phyloP scores from a whole-genome alignment of 2,888 invertebrate species.

The Yponomeuta evonymella region DNA sequence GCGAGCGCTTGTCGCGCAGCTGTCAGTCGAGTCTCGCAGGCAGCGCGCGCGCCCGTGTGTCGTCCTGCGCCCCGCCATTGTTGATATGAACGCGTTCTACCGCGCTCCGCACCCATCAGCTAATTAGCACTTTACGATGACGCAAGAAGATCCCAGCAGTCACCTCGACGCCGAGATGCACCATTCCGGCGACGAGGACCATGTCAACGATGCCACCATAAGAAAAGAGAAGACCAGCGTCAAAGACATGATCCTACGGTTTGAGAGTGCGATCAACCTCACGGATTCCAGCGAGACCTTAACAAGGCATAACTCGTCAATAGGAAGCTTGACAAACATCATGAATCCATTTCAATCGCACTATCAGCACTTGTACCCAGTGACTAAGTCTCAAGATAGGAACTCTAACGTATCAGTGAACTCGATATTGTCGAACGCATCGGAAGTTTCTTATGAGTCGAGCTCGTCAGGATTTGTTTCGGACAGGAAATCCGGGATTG shows the following conservation, averaged over 20 bases:
- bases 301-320: constrained; percentile 44
- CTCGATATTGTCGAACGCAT: constrained; percentile 66
- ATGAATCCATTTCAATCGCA: constrained; percentile 59
- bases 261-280: constrained; percentile 50
- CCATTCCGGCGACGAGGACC: constrained; percentile 53
- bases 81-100: constrained; percentile 58
- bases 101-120: constrained; percentile 34
- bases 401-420: constrained; percentile 70
- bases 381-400: constrained; percentile 56
- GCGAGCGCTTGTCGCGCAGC: constrained; percentile 22
- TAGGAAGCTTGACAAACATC: constrained; percentile 61
- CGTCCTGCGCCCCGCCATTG: constrained; percentile 21
- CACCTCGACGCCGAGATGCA: constrained; percentile 50
- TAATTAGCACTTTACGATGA: constrained; percentile 43
- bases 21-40: constrained; percentile 33
- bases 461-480: constrained; percentile 69
- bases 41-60: constrained; percentile 40
- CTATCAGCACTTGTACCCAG: constrained; percentile 57
- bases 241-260: constrained; percentile 64
- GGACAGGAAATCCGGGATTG: constrained; percentile 54
- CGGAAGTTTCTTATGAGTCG: constrained; percentile 66
- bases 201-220: constrained; percentile 40
- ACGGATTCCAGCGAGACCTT: constrained; percentile 57
- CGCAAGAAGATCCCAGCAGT: constrained; percentile 55
- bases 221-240: constrained; percentile 57